Base-by-base conservation (phyloP, 1,140 invertebrate genomes). In the Sitodiplosis mosellana region DNA sequence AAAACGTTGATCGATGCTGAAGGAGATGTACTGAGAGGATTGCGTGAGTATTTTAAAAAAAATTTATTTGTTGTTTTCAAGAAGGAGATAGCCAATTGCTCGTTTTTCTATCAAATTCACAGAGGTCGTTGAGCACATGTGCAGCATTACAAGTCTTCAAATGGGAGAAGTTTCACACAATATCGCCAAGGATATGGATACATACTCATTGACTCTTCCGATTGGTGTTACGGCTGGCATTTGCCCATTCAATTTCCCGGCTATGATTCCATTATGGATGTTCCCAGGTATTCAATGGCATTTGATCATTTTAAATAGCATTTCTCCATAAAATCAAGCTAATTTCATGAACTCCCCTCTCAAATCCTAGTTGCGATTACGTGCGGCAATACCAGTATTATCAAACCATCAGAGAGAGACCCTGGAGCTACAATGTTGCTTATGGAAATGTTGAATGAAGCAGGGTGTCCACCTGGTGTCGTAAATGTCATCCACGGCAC, bases 181-280 rank as follows among this genome's bases (percentile, higher is more conserved):
- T 49, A 87, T 98, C 43, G 80, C 90, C 1, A 91, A 83, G 50
- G 92, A 97, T 57, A 89, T 94, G 86, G 89, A 94, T 57, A 84
- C 83, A 2, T 73, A 84, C 50, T 91, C 89, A 1, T 89, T 90
- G 60, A 80, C 88, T 54, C 61, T 89, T 20, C 93, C 95, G 1
- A 34, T 64, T 14, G 62, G 62, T 8, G 62, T 64, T 6, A 64
- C 61, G 51, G 65, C 64, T 56, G 90, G 89, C 36, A 90, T 95
- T 56, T 85, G 87, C 33, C 87, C 87, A 0, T 92, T 92, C 60
- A 93, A 93, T 68, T 99, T 99, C 66, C 95, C 96, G 1, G 94
- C 95, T 34, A 99, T 99, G 96, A 96, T 99, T 58, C 96, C 96
- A 0, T 71, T 99, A 2, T 99, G 96, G 95, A 96, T 94, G 81